Base-by-base conservation (phyloP, 2,113 vertebrate species). In the Siniperca knerii region DNA sequence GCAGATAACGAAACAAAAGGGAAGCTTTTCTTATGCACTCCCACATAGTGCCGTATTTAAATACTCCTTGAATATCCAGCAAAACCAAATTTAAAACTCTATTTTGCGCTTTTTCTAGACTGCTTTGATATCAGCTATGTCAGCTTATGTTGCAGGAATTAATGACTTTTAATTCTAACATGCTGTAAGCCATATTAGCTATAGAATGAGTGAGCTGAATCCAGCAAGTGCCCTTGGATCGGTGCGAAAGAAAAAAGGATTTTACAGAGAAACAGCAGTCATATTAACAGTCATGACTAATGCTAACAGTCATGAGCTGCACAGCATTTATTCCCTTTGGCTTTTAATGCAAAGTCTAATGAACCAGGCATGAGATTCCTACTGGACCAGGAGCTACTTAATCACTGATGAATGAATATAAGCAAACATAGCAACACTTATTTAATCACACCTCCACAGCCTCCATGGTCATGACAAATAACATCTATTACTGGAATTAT, bases 401-500 rank as follows among this genome's bases (percentile, higher is more conserved):
- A 90, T 88, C 66, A 54, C 75, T 95, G 93, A 96, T 94, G 79
- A 95, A 96, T 94, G 90, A 91, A 92, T 87, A 88, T 88, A 85
- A 92, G 91, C 77, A 87, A 93, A 92, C 82, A 88, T 79, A 77
- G 87, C 79, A 82, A 84, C 83, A 66, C 79, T 89, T 87, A 87
- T 94, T 92, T 94, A 91, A 93, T 92, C 86, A 91, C 86, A 81
- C 84, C 81, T 83, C 80, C 68, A 42, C 84, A 77, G 50, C 88
- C 83, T 88, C 88, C 16, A 52, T 78, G 75, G 82, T 89, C 68
- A 87, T 72, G 76, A 83, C 87, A 94, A 95, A 93, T 91, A 95
- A 79, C 93, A 95, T 94, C 91, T 92, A 95, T 95, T 94, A 94
- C 72, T 81, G 70, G 81, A 88, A 88, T 94, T 82, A 93, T 77